Evolutionary conservation across 1,140 invertebrate genomes (phyloP), one percentile per base, ranked within the genome.

Genomic region (Probaryconus sp.): DNA sequence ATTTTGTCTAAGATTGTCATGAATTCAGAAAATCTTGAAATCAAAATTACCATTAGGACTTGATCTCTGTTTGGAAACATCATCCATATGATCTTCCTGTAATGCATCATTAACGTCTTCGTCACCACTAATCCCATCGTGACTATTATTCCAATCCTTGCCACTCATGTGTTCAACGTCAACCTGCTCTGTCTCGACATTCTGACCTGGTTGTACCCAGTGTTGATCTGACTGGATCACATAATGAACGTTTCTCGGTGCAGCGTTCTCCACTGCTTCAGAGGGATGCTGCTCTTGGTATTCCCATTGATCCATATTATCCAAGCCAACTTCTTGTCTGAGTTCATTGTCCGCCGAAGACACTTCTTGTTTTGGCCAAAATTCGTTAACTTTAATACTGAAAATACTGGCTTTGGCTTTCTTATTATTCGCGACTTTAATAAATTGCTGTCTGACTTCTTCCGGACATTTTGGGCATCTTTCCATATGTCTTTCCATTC

Each of bases 401-500:
- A 76, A 69, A 2, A 80, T 74, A 40, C 74, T 76, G 2, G 76
- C 72, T 65, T 81, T 83, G 4, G 78, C 73, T 45, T 68, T 79
- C 26, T 84, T 83, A 3, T 74, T 80, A 4, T 72, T 77, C 1
- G 77, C 78, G 5, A 79, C 73, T 48, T 81, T 77, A 30, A 82
- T 77, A 30, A 85, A 85, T 38, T 81, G 78, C 50, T 79, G 71
- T 16, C 55, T 75, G 0, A 85, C 53, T 13, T 81, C 77, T 21
- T 80, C 79, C 0, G 81, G 76, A 51, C 79, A 81, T 20, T 85
- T 85, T 16, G 77, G 61, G 60, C 82, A 85, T n/a, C 76, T 51
- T 5, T 78, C 79, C 50, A 85, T 77, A 33, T 85, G 80, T 43
- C 78, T 76, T 31, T 84, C 80, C 83, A 84, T 85, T 7, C 81